Base-by-base conservation (phyloP, 2,888 invertebrate species). In the Sinopyrophorus schimmeli region DNA sequence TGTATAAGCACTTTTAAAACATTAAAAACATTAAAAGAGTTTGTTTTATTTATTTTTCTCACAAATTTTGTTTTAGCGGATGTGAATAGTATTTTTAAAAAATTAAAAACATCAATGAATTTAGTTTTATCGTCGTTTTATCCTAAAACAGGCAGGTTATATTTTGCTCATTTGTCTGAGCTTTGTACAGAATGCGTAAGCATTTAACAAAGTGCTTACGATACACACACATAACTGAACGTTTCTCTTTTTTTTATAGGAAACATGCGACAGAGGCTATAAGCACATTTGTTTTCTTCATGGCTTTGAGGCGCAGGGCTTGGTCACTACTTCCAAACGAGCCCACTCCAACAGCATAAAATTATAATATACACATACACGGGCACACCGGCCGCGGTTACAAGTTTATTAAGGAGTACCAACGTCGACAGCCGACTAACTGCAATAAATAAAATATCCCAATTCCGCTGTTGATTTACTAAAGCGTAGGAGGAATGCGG, bases 381-480 rank as follows among this genome's bases (percentile, higher is more conserved):
- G 49, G 53, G 50, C 59, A 47, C 51, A 54, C 42, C 38, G 41
- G 39, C 55, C 58, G 59, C 59, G 60, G 60, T 62, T 64, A 65
- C 65, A 62, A 63, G 65, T 64, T 65, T 65, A 65, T 65, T 65
- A 65, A 64, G 65, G 61, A 64, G 63, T 64, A 64, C 64, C 63
- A 62, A 60, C 60, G 62, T 63, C 63, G 62, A 64, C 66, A 62
- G 61, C 56, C 58, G 57, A 48, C 61, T 53, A 60, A 61, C 60
- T 54, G 61, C 61, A 62, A 67, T 67, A 67, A 67, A 67, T 67
- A 65, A 67, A 63, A 64, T 64, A 66, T 65, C 67, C 66, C 64
- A 67, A 63, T 63, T 63, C 59, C 57, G 42, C 53, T 58, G 59
- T 59, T 63, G 63, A 62, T 61, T 63, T 63, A 63, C 58, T 43